Evolutionary conservation across 2,888 invertebrate genomes (phyloP).

Genomic region (Tethea ocularis): DNA sequence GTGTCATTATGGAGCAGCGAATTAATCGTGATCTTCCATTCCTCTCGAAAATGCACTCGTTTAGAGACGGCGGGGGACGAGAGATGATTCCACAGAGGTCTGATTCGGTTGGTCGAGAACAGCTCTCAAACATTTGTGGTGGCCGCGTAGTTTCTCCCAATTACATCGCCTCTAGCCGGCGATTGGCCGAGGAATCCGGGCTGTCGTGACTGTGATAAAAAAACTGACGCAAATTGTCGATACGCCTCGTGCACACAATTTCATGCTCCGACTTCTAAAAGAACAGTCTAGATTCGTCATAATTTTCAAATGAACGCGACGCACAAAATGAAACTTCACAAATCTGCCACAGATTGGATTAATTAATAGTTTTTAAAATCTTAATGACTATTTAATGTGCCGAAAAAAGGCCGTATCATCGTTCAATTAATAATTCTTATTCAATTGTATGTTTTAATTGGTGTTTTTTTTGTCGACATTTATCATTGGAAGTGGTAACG

Average conservation of each 20-base stretch:
- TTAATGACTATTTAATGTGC: constrained; percentile 65
- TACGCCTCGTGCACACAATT: constrained; percentile 83
- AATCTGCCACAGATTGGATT: constrained; percentile 55
- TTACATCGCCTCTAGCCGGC: constrained; percentile 78
- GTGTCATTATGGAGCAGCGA: constrained; percentile 61
- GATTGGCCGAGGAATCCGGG: constrained; percentile 80
- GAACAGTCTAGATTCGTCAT: constrained; percentile 80
- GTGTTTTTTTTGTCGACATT: constrained; percentile 55
- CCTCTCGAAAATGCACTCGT: constrained; percentile 34
- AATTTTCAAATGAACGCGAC: constrained; percentile 59
- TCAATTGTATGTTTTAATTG: constrained; percentile 65
- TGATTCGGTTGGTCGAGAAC: constrained; percentile 53
- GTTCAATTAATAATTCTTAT: constrained; percentile 32
- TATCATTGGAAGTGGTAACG: constrained; percentile 42
- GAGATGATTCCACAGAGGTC: constrained; percentile 57
- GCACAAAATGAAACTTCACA: constrained; percentile 30
- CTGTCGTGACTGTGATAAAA: constrained; percentile 82
- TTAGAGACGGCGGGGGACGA: constrained; percentile 30
- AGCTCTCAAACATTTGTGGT: constrained; percentile 77
- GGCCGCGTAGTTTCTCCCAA: constrained; percentile 80
- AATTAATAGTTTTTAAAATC: constrained; percentile 58
- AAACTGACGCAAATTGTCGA: constrained; percentile 83
- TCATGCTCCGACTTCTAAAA: constrained; percentile 74
- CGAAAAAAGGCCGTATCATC: constrained; percentile 45
- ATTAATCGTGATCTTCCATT: constrained; percentile 50